Conservation (phyloP, 2,113 vertebrate genomes). For the Steatornis caripensis region DNA sequence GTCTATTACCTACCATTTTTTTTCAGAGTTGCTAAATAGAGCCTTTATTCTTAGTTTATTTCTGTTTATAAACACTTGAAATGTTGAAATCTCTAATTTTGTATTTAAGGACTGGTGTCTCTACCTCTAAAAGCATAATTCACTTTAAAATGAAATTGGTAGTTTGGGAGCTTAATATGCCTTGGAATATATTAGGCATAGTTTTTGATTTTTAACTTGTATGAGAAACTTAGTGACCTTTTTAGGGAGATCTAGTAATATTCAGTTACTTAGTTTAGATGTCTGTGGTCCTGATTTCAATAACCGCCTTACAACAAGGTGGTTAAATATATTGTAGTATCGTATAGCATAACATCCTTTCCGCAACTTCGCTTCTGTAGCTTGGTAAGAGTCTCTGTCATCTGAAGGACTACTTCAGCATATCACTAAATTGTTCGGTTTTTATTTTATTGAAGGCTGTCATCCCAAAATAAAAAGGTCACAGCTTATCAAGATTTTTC, state of each 20-base stretch:
- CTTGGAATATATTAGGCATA: neutral
- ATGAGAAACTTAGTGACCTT: neutral
- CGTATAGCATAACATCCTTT: neutral
- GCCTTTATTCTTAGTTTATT: neutral
- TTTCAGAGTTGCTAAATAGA: neutral
- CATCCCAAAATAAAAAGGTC: neutral
- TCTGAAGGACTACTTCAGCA: neutral
- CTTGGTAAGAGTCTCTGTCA: neutral
- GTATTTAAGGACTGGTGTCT: neutral
- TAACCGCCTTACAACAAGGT: neutral
- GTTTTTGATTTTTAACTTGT: neutral
- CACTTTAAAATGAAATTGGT: neutral
- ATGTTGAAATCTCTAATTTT: neutral
- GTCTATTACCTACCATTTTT: neutral
- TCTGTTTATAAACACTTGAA: neutral
- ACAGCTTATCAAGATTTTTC: neutral
- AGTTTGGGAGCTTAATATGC: neutral
- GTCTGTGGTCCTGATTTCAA: neutral
- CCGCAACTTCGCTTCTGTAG: neutral
- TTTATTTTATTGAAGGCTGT: neutral
- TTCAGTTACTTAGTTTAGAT: neutral
- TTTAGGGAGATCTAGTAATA: neutral
- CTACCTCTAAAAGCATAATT: neutral
- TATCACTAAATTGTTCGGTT: neutral
- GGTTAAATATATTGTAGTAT: neutral